phyloP scores from a whole-genome alignment of 2,113 vertebrate genomes.

The Halichoerus grypus region DNA sequence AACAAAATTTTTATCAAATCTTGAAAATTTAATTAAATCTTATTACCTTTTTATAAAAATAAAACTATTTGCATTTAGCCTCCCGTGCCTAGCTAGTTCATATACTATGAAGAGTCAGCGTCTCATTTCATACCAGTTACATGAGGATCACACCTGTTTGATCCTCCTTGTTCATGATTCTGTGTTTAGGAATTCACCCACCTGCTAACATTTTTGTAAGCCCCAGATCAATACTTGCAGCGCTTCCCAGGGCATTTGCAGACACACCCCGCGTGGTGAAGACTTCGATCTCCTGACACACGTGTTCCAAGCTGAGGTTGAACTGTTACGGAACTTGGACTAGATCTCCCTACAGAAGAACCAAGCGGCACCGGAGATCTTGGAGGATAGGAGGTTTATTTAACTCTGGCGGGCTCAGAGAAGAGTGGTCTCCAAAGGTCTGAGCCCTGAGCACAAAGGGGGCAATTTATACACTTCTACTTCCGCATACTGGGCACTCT shows the following conservation, averaged over 20 bases:
- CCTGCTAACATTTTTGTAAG: not conserved
- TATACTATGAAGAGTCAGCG: not conserved
- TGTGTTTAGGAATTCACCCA: not conserved
- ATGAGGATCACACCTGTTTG: too few relatives aligned
- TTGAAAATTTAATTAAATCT: not conserved
- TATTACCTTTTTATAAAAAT: constrained; percentile 18
- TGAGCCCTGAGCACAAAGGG: too few relatives aligned
- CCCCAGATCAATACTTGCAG: accelerated
- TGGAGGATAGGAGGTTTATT: too few relatives aligned
- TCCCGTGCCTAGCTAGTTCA: not conserved
- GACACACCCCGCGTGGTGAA: not conserved
- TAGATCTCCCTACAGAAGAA: too few relatives aligned
- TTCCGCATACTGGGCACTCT: too few relatives aligned
- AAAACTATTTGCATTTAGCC: not conserved
- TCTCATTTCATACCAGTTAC: not conserved
- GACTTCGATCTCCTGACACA: accelerated
- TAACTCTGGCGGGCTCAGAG: too few relatives aligned
- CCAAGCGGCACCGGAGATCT: too few relatives aligned
- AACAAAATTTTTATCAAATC: not conserved
- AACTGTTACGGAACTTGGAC: too few relatives aligned
- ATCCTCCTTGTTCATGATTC: not conserved
- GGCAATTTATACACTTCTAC: too few relatives aligned
- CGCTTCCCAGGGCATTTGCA: not conserved
- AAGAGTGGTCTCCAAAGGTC: too few relatives aligned
- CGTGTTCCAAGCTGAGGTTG: not conserved